Evolutionary conservation across 2,113 vertebrate genomes (phyloP).

Genomic region (Verasper variegatus): DNA sequence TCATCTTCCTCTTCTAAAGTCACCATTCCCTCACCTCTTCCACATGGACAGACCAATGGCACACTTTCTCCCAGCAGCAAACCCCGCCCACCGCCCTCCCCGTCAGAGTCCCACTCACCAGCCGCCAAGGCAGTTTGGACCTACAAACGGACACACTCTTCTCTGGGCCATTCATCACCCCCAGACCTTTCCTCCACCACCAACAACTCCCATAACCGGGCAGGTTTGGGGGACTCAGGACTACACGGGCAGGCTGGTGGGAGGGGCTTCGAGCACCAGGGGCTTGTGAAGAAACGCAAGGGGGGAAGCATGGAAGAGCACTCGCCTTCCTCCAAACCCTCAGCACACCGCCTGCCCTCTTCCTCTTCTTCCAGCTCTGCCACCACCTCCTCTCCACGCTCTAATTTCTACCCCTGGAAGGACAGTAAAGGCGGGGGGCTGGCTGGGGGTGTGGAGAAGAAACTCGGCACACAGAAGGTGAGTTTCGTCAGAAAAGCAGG

Average conservation of each 20-base stretch:
- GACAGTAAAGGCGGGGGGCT: slow-evolving; percentile 83
- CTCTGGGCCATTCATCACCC: slow-evolving; percentile 69
- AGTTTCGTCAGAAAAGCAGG: slow-evolving; percentile 31
- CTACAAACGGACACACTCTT: slow-evolving; percentile 75
- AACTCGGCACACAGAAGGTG: slow-evolving; percentile 90
- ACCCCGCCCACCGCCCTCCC: slow-evolving; percentile 69
- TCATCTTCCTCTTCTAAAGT: slow-evolving; percentile 58
- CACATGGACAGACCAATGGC: slow-evolving; percentile 86
- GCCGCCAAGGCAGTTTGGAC: slow-evolving; percentile 74
- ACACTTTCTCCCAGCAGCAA: slow-evolving; percentile 78
- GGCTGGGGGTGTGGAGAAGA: slow-evolving; percentile 87
- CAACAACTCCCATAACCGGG: slow-evolving; percentile 77
- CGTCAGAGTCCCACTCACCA: slow-evolving; percentile 69
- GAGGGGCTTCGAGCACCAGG: slow-evolving; percentile 83
- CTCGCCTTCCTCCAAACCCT: slow-evolving; percentile 77
- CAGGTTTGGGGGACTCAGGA: slow-evolving; percentile 63
- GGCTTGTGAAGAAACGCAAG: slow-evolving; percentile 88
- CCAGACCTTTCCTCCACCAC: slow-evolving; percentile 63
- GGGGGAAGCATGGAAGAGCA: slow-evolving; percentile 74
- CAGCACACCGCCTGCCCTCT: slow-evolving; percentile 82
- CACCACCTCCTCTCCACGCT: slow-evolving; percentile 79
- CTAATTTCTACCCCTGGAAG: slow-evolving; percentile 82
- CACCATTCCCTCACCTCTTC: slow-evolving; percentile 72
- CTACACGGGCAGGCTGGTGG: slow-evolving; percentile 76
- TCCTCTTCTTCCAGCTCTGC: slow-evolving; percentile 79